These are phyloP conservation scores for Nasonovia ribisnigri DNA, from an alignment of 2,888 invertebrate genomes.

Conservation along the genomic window DNA sequence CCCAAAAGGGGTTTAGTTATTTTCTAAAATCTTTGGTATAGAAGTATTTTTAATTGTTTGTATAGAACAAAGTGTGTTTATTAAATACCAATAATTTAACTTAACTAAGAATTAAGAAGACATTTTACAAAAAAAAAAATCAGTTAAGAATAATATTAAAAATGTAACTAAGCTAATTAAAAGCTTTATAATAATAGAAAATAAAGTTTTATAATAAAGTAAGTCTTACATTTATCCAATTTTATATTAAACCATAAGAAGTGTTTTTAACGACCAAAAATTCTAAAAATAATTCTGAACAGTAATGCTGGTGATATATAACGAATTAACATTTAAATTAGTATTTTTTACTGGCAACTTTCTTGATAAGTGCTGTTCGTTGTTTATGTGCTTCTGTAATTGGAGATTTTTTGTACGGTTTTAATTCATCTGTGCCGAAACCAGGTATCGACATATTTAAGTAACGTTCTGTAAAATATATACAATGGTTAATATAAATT, in stretches of 20 bases:
- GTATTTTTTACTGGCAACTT: constrained; percentile 88
- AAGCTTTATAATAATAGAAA: constrained; percentile 37
- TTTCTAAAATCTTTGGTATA: background rate
- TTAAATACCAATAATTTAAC: background rate
- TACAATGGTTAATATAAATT: constrained; percentile 47
- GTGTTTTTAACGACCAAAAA: background rate
- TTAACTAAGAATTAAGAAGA: background rate
- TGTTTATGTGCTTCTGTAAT: constrained; percentile 96
- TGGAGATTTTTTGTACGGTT: constrained; percentile 91
- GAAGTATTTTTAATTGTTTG: background rate
- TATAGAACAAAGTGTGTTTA: no score
- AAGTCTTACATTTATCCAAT: constrained; percentile 22
- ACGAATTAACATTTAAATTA: constrained; percentile 69
- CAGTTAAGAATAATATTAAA: background rate
- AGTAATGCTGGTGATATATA: background rate
- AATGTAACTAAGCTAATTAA: background rate
- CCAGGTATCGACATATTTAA: constrained; percentile 99
- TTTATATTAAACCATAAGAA: background rate
- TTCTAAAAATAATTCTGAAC: no score
- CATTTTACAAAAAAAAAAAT: background rate
- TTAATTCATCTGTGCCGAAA: constrained; percentile 93
- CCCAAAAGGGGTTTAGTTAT: background rate
- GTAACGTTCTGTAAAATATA: constrained; percentile 80
- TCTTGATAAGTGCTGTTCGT: constrained; percentile 88
- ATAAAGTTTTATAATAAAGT: constrained; percentile 26